phyloP scores from a whole-genome alignment of 2,888 invertebrate species.

The Drosophila acutilabella region DNA sequence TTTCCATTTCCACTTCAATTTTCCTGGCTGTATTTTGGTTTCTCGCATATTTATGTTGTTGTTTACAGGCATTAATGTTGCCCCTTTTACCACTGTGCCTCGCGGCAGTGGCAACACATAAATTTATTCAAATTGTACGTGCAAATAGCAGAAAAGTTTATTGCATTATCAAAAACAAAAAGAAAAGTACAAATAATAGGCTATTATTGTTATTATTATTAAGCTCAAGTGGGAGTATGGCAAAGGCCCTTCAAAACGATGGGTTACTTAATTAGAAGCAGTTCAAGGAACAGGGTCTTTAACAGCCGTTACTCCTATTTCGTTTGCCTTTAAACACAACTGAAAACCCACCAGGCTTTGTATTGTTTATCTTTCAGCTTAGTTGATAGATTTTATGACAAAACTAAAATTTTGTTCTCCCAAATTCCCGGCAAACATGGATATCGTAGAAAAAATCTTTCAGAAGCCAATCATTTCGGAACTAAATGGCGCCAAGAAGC shows the following conservation, averaged over 20 bases:
- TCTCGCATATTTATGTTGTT: slow-evolving; percentile 69
- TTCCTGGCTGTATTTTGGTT: slow-evolving; percentile 1
- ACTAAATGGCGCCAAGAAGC: slow-evolving; percentile 9
- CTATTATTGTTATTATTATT: slow-evolving; percentile 37
- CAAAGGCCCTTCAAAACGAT: neutral
- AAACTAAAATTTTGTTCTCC: slow-evolving; percentile 9
- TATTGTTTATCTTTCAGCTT: neutral
- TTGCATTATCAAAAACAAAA: slow-evolving; percentile 26
- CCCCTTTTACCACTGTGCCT: slow-evolving; percentile 20
- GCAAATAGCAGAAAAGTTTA: slow-evolving; percentile 67
- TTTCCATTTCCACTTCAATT: neutral
- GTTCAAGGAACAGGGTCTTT: neutral
- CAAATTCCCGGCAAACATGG: slow-evolving; percentile 37
- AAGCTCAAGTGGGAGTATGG: neutral
- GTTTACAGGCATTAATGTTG: slow-evolving; percentile 58
- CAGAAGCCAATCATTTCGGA: slow-evolving; percentile 3
- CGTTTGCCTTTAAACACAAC: too few species aligned
- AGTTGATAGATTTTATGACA: neutral
- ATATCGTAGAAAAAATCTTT: slow-evolving; percentile 3
- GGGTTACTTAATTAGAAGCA: neutral
- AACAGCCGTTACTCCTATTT: too few species aligned
- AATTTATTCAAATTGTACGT: slow-evolving; percentile 76
- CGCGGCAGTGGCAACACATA: slow-evolving; percentile 50
- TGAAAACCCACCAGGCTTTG: neutral
- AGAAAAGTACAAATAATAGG: slow-evolving; percentile 21